Conservation (phyloP, 2,888 invertebrate genomes). For the Scaeva pyrastri region DNA sequence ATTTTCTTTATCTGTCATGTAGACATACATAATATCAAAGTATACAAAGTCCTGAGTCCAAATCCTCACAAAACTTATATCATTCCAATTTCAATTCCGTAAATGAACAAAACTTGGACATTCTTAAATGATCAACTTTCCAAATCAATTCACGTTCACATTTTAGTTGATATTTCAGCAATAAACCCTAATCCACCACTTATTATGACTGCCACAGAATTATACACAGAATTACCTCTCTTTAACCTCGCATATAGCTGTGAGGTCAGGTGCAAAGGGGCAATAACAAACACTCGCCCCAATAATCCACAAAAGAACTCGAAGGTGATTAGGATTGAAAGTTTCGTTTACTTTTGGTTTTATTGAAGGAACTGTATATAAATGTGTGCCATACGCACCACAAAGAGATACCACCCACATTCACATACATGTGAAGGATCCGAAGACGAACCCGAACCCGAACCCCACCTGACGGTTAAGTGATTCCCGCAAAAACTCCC, state of each 20-base stretch:
- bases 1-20: no score
- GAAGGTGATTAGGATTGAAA: conserved; percentile 54
- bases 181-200: conserved; percentile 59
- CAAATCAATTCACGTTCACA: conserved; percentile 65
- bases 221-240: conserved; percentile 68
- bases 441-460: neutral
- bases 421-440: neutral
- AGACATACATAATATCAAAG: no score
- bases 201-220: conserved; percentile 59
- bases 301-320: conserved; percentile 65
- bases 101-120: conserved; percentile 48
- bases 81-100: conserved; percentile 12
- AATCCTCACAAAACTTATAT: conserved; percentile 4
- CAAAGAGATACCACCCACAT: conserved; percentile 54
- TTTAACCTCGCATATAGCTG: conserved; percentile 27
- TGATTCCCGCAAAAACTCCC: conserved; percentile 56
- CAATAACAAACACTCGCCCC: conserved; percentile 57
- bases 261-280: conserved; percentile 65
- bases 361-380: conserved; percentile 33
- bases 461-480: conserved; percentile 62
- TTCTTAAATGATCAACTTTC: conserved; percentile 58
- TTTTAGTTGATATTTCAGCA: conserved; percentile 67
- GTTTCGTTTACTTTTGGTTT: conserved; percentile 67
- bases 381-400: conserved; percentile 27
- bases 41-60: no score